A percentile compares a stretch with the other conserved stretches of the same genome.
Conservation (phyloP, 2,113 vertebrate species). For the Pholis gunnellus region DNA sequence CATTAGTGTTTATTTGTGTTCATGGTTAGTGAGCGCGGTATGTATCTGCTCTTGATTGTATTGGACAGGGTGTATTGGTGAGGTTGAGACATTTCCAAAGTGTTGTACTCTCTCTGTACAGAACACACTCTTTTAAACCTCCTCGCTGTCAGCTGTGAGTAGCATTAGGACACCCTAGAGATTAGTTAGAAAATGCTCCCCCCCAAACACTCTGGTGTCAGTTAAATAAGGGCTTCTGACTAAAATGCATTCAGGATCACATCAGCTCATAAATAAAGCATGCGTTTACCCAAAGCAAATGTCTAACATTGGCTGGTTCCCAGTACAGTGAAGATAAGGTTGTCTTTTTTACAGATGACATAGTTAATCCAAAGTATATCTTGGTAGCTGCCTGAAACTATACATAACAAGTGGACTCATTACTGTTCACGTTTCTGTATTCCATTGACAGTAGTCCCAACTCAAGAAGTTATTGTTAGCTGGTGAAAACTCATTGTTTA, state of each 20-base stretch:
- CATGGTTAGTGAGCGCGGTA: neutral
- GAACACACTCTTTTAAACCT: neutral
- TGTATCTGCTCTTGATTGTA: slow-evolving; percentile 21
- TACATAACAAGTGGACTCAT: neutral
- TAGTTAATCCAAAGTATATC: neutral
- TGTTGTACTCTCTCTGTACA: slow-evolving; percentile 1
- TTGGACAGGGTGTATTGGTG: neutral
- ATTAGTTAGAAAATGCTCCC: slow-evolving; percentile 5
- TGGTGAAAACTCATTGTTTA: neutral
- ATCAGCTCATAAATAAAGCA: neutral
- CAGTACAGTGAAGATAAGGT: neutral
- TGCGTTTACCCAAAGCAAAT: neutral
- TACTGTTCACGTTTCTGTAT: neutral
- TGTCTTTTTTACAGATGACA: neutral
- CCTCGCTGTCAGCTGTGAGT: neutral
- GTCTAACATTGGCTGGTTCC: neutral
- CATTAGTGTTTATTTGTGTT: slow-evolving; percentile 22
- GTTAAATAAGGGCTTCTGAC: neutral
- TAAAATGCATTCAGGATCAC: slow-evolving; percentile 1
- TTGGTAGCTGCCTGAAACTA: neutral
- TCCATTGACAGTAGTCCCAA: neutral
- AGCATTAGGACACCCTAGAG: slow-evolving; percentile 3
- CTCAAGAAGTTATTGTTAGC: neutral
- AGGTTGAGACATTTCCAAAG: slow-evolving; percentile 12
- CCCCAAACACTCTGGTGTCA: neutral